A percentile compares a stretch with the other conserved stretches of the same genome.
Conservation (phyloP, 2,113 vertebrate genomes). For the Ptyas mucosa region DNA sequence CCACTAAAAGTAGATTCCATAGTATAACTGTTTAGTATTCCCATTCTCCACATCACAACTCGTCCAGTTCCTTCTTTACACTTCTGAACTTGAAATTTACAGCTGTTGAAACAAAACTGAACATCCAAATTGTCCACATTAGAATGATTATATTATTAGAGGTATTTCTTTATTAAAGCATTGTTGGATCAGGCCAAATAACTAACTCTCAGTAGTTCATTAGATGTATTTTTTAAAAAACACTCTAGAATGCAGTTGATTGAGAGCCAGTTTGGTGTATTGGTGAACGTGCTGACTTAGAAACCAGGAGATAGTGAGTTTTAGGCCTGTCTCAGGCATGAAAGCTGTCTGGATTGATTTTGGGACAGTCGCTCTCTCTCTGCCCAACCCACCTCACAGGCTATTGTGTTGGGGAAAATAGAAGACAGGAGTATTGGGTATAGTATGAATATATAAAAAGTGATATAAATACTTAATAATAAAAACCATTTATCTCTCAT, state of each 20-base stretch:
- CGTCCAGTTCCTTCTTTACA: constrained; percentile 87
- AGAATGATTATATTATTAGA: background rate
- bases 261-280: background rate
- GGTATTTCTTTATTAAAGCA: background rate
- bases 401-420: background rate
- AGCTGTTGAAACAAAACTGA: constrained; percentile 88
- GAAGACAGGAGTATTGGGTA: background rate
- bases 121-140: background rate
- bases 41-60: constrained; percentile 88
- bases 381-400: background rate
- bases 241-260: background rate
- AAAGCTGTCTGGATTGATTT: background rate
- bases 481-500: background rate
- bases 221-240: background rate
- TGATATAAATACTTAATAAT: background rate
- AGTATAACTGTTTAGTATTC: constrained; percentile 90
- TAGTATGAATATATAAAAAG: background rate
- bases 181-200: background rate
- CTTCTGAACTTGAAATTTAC: constrained; percentile 89
- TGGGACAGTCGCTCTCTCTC: background rate
- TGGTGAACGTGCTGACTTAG: background rate
- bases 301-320: background rate
- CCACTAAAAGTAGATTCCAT: constrained; percentile 89
- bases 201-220: background rate
- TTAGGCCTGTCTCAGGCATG: background rate